Evolutionary conservation across 1,140 invertebrate genomes (phyloP), one percentile per base, ranked within the genome.

Genomic region (Drosophila kanapiae): DNA sequence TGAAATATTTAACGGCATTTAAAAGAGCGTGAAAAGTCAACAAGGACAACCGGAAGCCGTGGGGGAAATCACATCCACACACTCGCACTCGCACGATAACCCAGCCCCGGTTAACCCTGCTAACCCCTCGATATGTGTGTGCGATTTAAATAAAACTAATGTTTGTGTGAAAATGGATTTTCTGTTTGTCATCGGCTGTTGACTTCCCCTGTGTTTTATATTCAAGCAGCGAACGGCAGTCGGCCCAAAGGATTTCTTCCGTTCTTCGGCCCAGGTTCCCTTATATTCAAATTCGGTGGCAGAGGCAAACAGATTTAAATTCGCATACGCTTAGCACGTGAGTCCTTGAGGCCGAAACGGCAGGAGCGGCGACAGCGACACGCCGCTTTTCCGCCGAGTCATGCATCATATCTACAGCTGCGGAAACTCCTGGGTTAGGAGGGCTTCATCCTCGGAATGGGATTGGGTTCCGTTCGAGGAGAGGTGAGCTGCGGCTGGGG

Each of bases 21-120:
- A 92, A 92, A 91, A 67, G 82, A 91, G 91, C 90, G 83, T 91
- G 91, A 91, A 91, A 91, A 91, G 90, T 91, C 91, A 91, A 91
- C 90, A 79, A 80, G 80, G 77, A 78, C 75, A 47, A 78, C 35
- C 48, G 64, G 31, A 69, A 47, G 53, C 2, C 16, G 8, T 23
- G 53, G 53, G 53, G 35, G 31, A 59, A 75, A 74, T 81, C 59
- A 68, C 64, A 58, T 5, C 4, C 75, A 51, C 69, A 60, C 37
- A 53, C 60, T 59, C n/a, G 18, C 62, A 63, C 37, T 38, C 23
- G 57, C 27, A 45, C 53, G 77, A 69, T 79, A 53, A 60, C 64
- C 37, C 80, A 75, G 75, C 82, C 80, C 79, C 72, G 53, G 56
- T 62, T 75, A 67, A 78, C 71, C 45, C 69, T 65, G 18, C 31